Base-by-base conservation (phyloP, 2,888 invertebrate species). In the Chrysomela aeneicollis region DNA sequence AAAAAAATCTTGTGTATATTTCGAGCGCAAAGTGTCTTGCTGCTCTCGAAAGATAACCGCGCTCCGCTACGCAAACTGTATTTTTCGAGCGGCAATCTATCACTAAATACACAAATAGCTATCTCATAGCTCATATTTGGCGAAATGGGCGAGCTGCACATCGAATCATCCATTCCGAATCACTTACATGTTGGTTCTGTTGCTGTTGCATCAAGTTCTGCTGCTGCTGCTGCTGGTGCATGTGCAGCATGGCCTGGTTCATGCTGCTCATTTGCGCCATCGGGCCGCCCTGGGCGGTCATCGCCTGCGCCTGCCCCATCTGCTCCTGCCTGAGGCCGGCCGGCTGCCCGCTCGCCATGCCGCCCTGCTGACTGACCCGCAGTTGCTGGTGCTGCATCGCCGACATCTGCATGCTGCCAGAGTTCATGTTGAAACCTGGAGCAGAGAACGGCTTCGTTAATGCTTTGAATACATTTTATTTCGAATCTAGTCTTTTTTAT, bases 181-280 rank as follows among this genome's bases (percentile, higher is more conserved):
- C 19, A 69, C 66, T 66, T 73, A 85, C 84, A 82, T 77, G 85
- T 57, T 74, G 68, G 66, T 76, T 82, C 79, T 82, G 79, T 52
- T 76, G 84, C 51, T 82, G 86, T 47, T 82, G 86, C 82, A 85
- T 83, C 59, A 84, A 75, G 54, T 81, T 83, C 70, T 85, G 85
- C 61, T 85, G 85, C 60, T 84, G 85, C 70, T 84, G 85, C 66
- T 85, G 85, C 74, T 85, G 86, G 71, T 85, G 85, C 76, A 84
- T 83, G 73, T 85, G 85, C 66, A 85, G 76, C 77, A 85, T 80
- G 68, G 85, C 85, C 72, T 86, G 86, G 79, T 84, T 85, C 77
- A 85, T 77, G 62, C 76, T 76, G 66, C 76, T 79, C 79, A 82
- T 81, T 67, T 82, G 82, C 6, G 78, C 71, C 78, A 82, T 81